phyloP scores from a whole-genome alignment of 2,888 invertebrate species.

The Ctena decussata region DNA sequence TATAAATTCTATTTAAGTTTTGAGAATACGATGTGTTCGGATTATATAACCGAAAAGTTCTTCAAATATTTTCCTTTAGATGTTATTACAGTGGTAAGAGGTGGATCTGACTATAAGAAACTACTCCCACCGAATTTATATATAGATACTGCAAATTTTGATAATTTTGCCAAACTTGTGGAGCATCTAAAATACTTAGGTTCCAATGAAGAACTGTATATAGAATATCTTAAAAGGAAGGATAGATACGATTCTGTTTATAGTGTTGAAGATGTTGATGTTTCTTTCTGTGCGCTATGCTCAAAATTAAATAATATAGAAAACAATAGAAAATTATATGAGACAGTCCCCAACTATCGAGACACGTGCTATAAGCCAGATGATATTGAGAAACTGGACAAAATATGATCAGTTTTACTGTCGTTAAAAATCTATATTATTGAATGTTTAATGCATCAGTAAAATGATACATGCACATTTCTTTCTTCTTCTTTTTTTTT shows the following conservation, averaged over 20 bases:
- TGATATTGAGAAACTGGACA: no score
- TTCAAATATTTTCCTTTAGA: conserved; percentile 16
- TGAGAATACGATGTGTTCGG: conserved; percentile 29
- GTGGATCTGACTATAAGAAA: conserved; percentile 2
- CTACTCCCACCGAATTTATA: conserved; percentile 18
- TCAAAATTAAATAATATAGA: not conserved
- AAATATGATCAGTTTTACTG: no score
- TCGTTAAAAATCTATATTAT: no score
- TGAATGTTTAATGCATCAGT: no score
- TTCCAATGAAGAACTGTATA: not conserved
- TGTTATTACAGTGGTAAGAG: conserved; percentile 21
- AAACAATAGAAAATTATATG: not conserved
- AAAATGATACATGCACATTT: no score
- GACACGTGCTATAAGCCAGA: no score
- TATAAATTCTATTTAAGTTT: conserved; percentile 28
- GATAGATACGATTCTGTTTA: not conserved
- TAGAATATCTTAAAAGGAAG: not conserved
- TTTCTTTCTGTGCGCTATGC: not conserved
- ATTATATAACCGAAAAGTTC: conserved; percentile 37
- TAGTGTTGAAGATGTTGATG: not conserved
- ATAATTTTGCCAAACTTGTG: conserved; percentile 1
- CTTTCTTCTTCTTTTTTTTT: no score
- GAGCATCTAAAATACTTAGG: not conserved
- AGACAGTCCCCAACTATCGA: no score
- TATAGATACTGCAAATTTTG: conserved; percentile 18